Evolutionary conservation across 2,888 invertebrate species (phyloP).

Genomic region (Hirtodrosophila alboralis): DNA sequence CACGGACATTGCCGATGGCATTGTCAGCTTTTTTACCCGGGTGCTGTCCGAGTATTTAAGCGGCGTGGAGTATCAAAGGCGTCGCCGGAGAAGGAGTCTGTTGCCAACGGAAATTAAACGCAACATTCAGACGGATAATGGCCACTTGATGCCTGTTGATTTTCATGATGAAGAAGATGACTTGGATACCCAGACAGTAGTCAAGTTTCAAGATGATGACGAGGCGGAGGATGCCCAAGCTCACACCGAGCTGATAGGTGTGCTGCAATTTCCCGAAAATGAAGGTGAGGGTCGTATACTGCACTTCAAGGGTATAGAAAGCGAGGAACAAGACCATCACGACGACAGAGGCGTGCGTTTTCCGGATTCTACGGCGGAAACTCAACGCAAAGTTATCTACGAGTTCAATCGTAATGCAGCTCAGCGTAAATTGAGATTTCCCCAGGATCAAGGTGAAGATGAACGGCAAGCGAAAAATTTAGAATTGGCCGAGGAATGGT

Average conservation of each 20-base stretch:
- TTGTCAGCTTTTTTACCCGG: slow-evolving; percentile 82
- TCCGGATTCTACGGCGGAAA: slow-evolving; percentile 61
- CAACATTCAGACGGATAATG: slow-evolving; percentile 62
- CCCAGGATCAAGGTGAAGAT: slow-evolving; percentile 42
- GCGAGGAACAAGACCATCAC: slow-evolving; percentile 40
- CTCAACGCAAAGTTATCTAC: slow-evolving; percentile 48
- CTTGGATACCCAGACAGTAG: slow-evolving; percentile 62
- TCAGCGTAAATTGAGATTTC: slow-evolving; percentile 76
- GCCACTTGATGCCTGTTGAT: slow-evolving; percentile 57
- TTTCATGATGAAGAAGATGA: slow-evolving; percentile 74
- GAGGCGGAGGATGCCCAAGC: slow-evolving; percentile 64
- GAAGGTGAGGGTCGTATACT: slow-evolving; percentile 65
- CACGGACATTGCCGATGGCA: slow-evolving; percentile 77
- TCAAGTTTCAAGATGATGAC: slow-evolving; percentile 72
- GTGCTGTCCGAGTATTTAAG: slow-evolving; percentile 81
- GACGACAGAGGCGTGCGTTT: slow-evolving; percentile 48
- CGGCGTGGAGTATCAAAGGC: slow-evolving; percentile 77
- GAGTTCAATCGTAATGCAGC: slow-evolving; percentile 73
- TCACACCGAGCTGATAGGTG: slow-evolving; percentile 67
- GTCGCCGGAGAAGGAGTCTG: slow-evolving; percentile 57
- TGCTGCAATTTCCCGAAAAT: slow-evolving; percentile 65
- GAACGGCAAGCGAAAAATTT: slow-evolving; percentile 42
- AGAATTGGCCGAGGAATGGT: slow-evolving; percentile 53
- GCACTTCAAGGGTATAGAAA: slow-evolving; percentile 60
- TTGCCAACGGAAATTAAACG: slow-evolving; percentile 65